Evolutionary conservation across 2,797 vertebrate species (phyloP).

Genomic region (Podargus strigoides): DNA sequence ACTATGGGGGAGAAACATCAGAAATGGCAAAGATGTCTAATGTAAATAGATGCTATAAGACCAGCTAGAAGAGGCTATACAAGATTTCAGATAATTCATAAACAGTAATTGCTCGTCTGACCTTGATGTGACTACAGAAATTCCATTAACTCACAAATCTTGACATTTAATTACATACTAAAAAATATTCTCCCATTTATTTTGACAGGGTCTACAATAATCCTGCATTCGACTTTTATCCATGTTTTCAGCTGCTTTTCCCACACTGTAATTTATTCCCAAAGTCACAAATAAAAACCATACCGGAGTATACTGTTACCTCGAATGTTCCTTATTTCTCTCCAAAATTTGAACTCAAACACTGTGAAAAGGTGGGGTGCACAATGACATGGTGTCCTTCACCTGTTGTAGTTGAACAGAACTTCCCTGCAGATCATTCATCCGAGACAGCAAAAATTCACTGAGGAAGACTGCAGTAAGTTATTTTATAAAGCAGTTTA

Average conservation of each 20-base stretch:
- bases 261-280: constrained; percentile 38
- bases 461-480: neutral
- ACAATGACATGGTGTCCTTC: neutral
- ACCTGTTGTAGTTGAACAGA: neutral
- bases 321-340: neutral
- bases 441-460: neutral
- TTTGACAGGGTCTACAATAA: constrained; percentile 70
- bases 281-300: constrained; percentile 33
- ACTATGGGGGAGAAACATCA: constrained; percentile 59
- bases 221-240: constrained; percentile 45
- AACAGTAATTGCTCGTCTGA: constrained; percentile 73
- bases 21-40: constrained; percentile 71
- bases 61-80: constrained; percentile 53
- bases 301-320: neutral
- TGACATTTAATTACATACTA: constrained; percentile 75
- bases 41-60: constrained; percentile 68
- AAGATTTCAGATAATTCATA: constrained; percentile 76
- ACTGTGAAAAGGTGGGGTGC: neutral
- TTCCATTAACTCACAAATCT: constrained; percentile 77
- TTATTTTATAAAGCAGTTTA: neutral
- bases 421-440: neutral
- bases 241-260: constrained; percentile 59
- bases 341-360: neutral
- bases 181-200: constrained; percentile 68
- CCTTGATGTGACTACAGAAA: constrained; percentile 75